Evolutionary conservation across 2,113 vertebrate genomes (phyloP).

Genomic region (Motacilla tschutschensis): DNA sequence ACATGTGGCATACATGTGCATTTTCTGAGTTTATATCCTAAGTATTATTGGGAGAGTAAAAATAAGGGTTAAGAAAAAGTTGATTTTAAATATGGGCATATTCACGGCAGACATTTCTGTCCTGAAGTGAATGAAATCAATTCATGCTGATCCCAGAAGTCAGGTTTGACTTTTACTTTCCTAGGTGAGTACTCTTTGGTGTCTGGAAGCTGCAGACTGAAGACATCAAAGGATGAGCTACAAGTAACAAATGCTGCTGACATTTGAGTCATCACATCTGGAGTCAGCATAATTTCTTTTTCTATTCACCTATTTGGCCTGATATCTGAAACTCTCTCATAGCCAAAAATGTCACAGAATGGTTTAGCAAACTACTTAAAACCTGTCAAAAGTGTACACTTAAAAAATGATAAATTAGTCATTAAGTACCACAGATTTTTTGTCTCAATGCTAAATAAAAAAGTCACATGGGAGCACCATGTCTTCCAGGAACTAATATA

Average conservation of each 20-base stretch:
- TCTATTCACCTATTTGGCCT: background rate
- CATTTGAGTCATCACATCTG: background rate
- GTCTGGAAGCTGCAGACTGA: background rate
- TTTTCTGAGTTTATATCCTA: background rate
- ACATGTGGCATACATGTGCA: accelerated
- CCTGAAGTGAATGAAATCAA: background rate
- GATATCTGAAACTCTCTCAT: background rate
- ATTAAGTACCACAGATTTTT: background rate
- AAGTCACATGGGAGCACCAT: background rate
- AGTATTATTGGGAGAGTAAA: background rate
- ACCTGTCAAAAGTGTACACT: background rate
- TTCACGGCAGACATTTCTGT: background rate
- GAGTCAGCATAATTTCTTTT: background rate
- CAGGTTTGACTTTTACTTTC: background rate
- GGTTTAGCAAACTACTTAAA: background rate
- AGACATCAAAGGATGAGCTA: background rate
- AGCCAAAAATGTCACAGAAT: slow-evolving; percentile 22
- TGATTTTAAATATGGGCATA: background rate
- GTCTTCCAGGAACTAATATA: background rate
- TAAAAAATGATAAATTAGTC: background rate
- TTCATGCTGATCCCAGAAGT: background rate
- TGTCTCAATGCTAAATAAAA: slow-evolving; percentile 1
- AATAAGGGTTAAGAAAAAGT: background rate
- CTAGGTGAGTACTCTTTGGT: background rate
- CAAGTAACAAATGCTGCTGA: background rate